Evolutionary conservation across 2,888 invertebrate genomes (phyloP), one percentile per base, ranked within the genome.

Genomic region (Busseola fusca): DNA sequence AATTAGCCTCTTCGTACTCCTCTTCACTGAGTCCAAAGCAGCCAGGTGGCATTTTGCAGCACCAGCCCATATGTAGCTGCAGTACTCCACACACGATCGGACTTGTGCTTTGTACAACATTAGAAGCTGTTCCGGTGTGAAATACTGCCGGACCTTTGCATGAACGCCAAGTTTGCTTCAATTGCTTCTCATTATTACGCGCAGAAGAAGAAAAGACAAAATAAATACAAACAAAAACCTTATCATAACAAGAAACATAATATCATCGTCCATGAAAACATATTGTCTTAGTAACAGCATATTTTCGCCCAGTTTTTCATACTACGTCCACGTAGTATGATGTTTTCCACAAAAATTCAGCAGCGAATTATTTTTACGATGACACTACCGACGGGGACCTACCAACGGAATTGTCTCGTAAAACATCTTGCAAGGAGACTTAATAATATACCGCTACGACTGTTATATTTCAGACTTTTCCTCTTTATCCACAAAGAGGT

Each of bases 391-490:
- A 12, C 18, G 42, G 68, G 48, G n/a, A n/a, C n/a, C n/a, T 50
- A 65, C 66, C 18, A 30, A 25, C 56, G 66, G 78, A 71, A 77
- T 57, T 45, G 72, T 67, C 42, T 78, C 78, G 72, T 84, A 78
- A 84, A 81, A 60, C 57, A 76, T 64, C 56, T 21, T 66, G 62
- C 70, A 52, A 30, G 37, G 59, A 57, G 37, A 40, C 25, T 42
- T 56, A 40, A 69, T 81, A 63, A 67, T 63, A 45, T 52, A 52
- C 58, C 42, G n/a, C n/a, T 64, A 77, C 27, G 56, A 50, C 58
- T 45, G n/a, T 52, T 45, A n/a, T 64, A 5, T 63, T 37, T 50
- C 2, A 37, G 34, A 60, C 66, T 34, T 34, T 4, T 7, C 5
- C 34, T 34, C 34, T 34, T 34, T 34, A 34, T 6, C 34, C 34